Percentiles rank a stretch among this genome's conserved stretches.
Conservation (phyloP, 2,113 vertebrate genomes). For the Stegastes partitus region DNA sequence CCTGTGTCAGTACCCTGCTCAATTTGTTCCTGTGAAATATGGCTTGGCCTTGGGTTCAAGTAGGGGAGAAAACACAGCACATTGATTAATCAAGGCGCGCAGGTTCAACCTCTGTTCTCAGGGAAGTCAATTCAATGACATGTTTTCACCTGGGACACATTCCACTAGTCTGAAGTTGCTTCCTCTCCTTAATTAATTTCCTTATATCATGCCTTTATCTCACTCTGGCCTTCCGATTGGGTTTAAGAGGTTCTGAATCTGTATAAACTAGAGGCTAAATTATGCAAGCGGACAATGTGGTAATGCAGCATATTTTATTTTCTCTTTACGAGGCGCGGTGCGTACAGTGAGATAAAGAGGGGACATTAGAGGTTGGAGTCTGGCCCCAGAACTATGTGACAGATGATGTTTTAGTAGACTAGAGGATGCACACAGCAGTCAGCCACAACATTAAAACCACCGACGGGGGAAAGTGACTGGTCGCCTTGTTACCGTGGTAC, state of each 20-base stretch:
- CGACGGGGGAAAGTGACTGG: too few relatives aligned
- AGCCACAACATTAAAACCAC: too few relatives aligned
- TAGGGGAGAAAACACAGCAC: slow-evolving; percentile 78
- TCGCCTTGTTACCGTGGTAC: too few relatives aligned
- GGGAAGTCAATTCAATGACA: slow-evolving; percentile 81
- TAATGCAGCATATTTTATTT: slow-evolving; percentile 24
- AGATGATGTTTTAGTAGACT: slow-evolving; percentile 33
- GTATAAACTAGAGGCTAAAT: slow-evolving; percentile 18
- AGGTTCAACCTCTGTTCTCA: slow-evolving; percentile 73
- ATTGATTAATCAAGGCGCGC: slow-evolving; percentile 83
- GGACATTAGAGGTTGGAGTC: slow-evolving; percentile 5
- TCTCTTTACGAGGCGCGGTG: neutral
- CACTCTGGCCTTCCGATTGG: neutral
- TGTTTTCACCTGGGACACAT: slow-evolving; percentile 78
- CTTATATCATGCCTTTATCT: slow-evolving; percentile 36
- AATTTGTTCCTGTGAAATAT: slow-evolving; percentile 84
- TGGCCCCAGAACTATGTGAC: slow-evolving; percentile 16
- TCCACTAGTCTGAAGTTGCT: slow-evolving; percentile 68
- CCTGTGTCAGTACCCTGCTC: slow-evolving; percentile 74
- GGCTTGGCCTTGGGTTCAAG: slow-evolving; percentile 82
- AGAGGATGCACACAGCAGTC: slow-evolving; percentile 16
- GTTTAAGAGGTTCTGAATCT: slow-evolving; percentile 9
- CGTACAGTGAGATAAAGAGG: neutral
- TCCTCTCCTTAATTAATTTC: slow-evolving; percentile 68
- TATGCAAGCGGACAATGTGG: slow-evolving; percentile 19